phyloP scores from a whole-genome alignment of 2,888 invertebrate species.

The Allygus modestus region DNA sequence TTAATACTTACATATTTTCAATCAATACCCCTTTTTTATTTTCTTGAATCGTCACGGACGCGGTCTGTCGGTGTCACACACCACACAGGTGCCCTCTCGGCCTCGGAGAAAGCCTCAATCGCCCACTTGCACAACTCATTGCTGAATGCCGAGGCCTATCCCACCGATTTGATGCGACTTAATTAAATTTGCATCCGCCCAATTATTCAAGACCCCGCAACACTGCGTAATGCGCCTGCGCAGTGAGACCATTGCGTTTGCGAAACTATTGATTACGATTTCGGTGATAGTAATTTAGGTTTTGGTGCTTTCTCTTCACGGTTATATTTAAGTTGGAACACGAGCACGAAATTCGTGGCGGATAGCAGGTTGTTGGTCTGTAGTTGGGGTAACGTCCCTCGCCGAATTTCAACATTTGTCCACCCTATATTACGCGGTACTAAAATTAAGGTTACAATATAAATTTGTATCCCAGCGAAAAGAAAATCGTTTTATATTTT shows the following conservation, averaged over 20 bases:
- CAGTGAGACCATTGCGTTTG: neutral
- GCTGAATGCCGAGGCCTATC: conserved; percentile 3
- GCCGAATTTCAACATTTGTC: too few species aligned
- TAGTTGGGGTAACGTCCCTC: neutral
- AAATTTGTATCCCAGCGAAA: too few species aligned
- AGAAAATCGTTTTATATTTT: too few species aligned
- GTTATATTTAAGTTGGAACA: conserved; percentile 13
- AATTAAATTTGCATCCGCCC: conserved; percentile 56
- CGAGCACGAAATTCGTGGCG: neutral
- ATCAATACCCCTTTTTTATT: too few species aligned
- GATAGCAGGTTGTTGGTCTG: neutral
- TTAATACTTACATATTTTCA: too few species aligned
- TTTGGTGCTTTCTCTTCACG: neutral
- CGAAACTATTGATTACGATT: conserved; percentile 37
- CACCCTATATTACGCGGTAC: too few species aligned
- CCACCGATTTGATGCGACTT: conserved; percentile 55
- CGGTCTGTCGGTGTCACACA: too few species aligned
- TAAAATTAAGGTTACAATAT: too few species aligned
- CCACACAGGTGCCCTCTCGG: neutral
- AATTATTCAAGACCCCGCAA: conserved; percentile 38
- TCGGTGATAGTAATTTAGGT: conserved; percentile 7
- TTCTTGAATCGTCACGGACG: too few species aligned
- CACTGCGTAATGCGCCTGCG: conserved; percentile 37
- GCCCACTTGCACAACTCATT: conserved; percentile 14
- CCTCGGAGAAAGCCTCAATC: neutral